Percentiles rank a stretch among this genome's conserved stretches.
phyloP scores from a whole-genome alignment of 2,113 vertebrate species.

The Hyla sarda region DNA sequence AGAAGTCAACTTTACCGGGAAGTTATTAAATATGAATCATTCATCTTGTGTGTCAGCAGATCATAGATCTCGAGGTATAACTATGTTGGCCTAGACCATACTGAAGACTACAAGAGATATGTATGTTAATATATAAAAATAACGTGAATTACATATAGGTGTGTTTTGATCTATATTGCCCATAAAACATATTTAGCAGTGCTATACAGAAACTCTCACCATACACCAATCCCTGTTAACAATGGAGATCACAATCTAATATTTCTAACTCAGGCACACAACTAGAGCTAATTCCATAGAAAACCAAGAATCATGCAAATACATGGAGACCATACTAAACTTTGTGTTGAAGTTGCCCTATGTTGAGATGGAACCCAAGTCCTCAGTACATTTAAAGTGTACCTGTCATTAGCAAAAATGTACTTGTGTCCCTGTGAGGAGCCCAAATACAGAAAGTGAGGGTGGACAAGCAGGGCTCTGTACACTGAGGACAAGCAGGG shows the following conservation, averaged over 20 bases:
- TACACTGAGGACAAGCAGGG: too few species aligned
- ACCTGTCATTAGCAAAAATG: too few species aligned
- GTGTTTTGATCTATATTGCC: neutral
- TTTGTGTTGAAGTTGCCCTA: too few species aligned
- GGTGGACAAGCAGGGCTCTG: too few species aligned
- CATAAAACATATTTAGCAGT: neutral
- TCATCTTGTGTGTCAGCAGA: neutral
- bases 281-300: too few species aligned
- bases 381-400: too few species aligned
- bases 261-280: too few species aligned
- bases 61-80: neutral
- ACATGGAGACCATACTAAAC: neutral
- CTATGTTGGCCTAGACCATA: neutral
- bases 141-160: neutral
- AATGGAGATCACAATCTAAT: neutral
- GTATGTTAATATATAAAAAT: neutral
- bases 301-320: neutral
- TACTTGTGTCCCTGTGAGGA: too few species aligned
- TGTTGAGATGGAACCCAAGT: too few species aligned
- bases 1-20: neutral
- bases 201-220: neutral
- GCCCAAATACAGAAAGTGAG: too few species aligned
- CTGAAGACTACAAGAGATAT: too few species aligned
- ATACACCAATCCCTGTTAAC: neutral
- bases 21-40: slow-evolving; percentile 1